phyloP scores from a whole-genome alignment of 2,888 invertebrate genomes.

The Cartodere bifasciata region DNA sequence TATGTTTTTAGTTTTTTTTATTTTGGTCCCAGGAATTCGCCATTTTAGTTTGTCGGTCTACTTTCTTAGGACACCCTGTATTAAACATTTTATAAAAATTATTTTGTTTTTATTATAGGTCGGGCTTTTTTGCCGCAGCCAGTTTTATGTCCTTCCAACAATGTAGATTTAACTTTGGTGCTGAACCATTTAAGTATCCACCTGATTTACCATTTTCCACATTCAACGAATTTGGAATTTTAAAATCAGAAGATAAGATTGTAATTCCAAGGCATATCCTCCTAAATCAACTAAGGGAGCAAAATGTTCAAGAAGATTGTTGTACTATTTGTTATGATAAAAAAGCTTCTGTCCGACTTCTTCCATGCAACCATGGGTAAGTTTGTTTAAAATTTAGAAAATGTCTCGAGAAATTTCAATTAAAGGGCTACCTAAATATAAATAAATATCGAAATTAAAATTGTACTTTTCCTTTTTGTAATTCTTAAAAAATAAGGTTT shows the following conservation, averaged over 20 bases:
- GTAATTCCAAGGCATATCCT: conserved; percentile 74
- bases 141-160: conserved; percentile 97
- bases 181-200: conserved; percentile 62
- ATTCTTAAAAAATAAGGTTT: no score
- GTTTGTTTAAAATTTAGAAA: no score
- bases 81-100: not conserved
- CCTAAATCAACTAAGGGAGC: conserved; percentile 57
- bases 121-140: conserved; percentile 87
- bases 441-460: conserved; percentile 4
- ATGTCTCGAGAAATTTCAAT: no score
- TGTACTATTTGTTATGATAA: conserved; percentile 82
- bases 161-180: conserved; percentile 86
- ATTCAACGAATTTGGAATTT: conserved; percentile 67
- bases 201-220: conserved; percentile 53
- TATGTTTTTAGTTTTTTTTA: no score
- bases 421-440: not conserved
- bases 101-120: conserved; percentile 37
- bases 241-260: conserved; percentile 61
- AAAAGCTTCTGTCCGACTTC: conserved; percentile 56
- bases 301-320: conserved; percentile 67
- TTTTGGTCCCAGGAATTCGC: no score
- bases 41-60: no score
- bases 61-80: no score
- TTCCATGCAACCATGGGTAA: conserved; percentile 78
- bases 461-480: conserved; percentile 4